phyloP scores from a whole-genome alignment of 2,113 vertebrate genomes.

The Electrona antarctica region DNA sequence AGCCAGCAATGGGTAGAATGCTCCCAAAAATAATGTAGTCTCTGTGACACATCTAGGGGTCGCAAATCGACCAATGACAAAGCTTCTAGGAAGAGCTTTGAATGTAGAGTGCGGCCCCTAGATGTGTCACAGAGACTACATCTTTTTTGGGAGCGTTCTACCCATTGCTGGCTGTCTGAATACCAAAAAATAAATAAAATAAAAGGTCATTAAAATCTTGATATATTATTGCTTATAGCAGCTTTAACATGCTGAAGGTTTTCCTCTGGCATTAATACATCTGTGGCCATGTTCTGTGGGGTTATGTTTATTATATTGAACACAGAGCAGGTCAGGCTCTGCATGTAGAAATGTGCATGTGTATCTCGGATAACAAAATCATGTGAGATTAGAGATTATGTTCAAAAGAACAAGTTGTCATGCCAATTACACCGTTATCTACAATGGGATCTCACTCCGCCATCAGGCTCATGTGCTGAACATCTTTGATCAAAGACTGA shows the following conservation, averaged over 20 bases:
- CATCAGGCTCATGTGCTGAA: slow-evolving; percentile 30
- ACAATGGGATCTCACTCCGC: slow-evolving; percentile 23
- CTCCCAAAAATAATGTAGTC: too few species aligned
- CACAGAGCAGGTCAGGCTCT: background rate
- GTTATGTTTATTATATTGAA: background rate
- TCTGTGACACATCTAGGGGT: too few species aligned
- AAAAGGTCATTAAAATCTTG: background rate
- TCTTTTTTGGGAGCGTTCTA: too few species aligned
- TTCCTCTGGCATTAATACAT: slow-evolving; percentile 6
- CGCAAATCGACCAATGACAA: too few species aligned
- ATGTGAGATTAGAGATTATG: slow-evolving; percentile 16
- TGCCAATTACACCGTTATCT: slow-evolving; percentile 48
- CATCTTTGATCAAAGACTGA: slow-evolving; percentile 43
- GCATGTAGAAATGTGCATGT: slow-evolving; percentile 1
- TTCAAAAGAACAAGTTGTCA: slow-evolving; percentile 52
- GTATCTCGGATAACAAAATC: slow-evolving; percentile 30
- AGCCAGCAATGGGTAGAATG: too few species aligned
- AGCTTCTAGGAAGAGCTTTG: too few species aligned
- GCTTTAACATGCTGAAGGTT: background rate
- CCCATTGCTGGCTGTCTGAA: too few species aligned
- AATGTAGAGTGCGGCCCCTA: too few species aligned
- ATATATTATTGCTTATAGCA: too few species aligned
- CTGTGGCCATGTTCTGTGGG: background rate
- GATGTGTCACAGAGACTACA: too few species aligned
- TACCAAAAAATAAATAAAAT: background rate